phyloP scores from a whole-genome alignment of 2,113 vertebrate species.

The Vimba vimba region DNA sequence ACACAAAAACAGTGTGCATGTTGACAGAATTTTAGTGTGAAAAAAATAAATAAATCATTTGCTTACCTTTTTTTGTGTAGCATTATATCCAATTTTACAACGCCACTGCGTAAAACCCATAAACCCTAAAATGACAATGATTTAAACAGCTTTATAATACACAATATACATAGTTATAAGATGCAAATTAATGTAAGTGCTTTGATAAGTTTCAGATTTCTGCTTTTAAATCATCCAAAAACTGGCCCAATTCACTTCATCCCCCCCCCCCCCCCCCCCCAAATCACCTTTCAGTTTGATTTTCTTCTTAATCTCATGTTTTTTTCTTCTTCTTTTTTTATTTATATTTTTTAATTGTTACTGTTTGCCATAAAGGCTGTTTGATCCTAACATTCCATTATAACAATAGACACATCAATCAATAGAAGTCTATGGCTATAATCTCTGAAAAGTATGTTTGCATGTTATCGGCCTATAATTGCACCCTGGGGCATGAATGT shows the following conservation, averaged over 20 bases:
- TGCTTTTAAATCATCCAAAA: neutral
- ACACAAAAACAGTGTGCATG: neutral
- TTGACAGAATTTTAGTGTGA: neutral
- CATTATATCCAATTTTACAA: neutral
- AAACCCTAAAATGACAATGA: neutral
- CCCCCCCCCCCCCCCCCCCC: neutral
- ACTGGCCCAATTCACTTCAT: neutral
- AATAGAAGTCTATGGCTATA: neutral
- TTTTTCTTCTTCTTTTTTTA: too few relatives aligned
- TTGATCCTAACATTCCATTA: neutral
- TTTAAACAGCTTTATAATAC: neutral
- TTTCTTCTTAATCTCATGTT: too few relatives aligned
- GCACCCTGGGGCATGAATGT: conserved; percentile 28
- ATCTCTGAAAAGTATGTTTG: conserved; percentile 6
- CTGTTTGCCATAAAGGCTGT: neutral
- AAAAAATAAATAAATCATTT: neutral
- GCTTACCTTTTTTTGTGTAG: neutral
- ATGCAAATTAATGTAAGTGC: neutral
- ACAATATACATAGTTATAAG: neutral
- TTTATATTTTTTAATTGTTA: neutral
- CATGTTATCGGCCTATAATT: neutral
- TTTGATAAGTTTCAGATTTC: neutral
- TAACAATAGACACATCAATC: neutral
- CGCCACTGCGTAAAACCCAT: neutral
- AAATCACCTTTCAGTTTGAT: neutral